Conservation (phyloP, 2,888 invertebrate species). For the Ophonus ardosiacus region DNA sequence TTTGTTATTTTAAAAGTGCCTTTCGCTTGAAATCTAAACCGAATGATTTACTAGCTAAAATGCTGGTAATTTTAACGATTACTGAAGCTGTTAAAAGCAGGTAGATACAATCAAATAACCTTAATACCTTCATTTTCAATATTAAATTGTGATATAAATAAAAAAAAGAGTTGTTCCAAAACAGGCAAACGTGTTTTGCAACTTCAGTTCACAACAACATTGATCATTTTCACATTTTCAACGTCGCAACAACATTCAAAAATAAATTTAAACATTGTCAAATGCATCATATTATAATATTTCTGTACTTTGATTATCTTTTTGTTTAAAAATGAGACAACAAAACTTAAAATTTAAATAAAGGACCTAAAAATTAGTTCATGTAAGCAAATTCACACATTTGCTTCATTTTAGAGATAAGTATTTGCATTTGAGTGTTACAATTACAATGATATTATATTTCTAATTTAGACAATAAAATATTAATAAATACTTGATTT, state of each 20-base stretch:
- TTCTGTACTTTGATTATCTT: too few species aligned
- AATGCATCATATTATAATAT: too few species aligned
- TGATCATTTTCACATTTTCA: slow-evolving; percentile 36
- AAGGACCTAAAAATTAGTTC: too few species aligned
- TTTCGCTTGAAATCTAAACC: slow-evolving; percentile 17
- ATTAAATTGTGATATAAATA: slow-evolving; percentile 43
- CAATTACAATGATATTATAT: too few species aligned
- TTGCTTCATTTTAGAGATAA: too few species aligned
- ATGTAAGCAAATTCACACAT: too few species aligned
- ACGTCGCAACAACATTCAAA: neutral
- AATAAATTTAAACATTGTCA: too few species aligned
- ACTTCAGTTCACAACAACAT: slow-evolving; percentile 23
- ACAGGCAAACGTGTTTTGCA: slow-evolving; percentile 24
- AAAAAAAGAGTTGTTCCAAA: slow-evolving; percentile 17
- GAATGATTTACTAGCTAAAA: slow-evolving; percentile 9
- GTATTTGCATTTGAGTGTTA: too few species aligned
- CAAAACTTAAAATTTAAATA: too few species aligned
- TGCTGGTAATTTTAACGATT: slow-evolving; percentile 25
- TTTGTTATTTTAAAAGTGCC: slow-evolving; percentile 36
- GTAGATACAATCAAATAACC: slow-evolving; percentile 22
- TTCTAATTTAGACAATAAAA: too few species aligned
- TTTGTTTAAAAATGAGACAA: too few species aligned
- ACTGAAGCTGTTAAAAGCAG: slow-evolving; percentile 20
- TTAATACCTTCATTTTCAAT: slow-evolving; percentile 31
- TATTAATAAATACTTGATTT: neutral